phyloP scores from a whole-genome alignment of 2,797 vertebrate genomes.

The Melanotaenia boesemani region DNA sequence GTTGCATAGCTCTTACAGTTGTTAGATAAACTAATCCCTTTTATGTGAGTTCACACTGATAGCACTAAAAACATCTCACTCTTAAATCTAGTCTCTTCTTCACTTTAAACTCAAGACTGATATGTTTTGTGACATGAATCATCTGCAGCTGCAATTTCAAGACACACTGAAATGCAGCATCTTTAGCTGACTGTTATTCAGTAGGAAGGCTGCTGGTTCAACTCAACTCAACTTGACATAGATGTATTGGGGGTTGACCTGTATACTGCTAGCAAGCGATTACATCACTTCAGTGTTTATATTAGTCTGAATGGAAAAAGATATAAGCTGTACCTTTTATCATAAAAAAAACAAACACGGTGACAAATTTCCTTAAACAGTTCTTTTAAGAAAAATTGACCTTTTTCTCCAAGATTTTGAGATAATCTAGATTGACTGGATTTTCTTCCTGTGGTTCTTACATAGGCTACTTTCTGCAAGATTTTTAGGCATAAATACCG shows the following conservation, averaged over 20 bases:
- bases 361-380: neutral
- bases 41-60: neutral
- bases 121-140: neutral
- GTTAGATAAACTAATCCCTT: neutral
- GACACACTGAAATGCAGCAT: neutral
- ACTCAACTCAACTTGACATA: neutral
- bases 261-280: neutral
- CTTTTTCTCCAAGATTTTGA: neutral
- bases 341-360: conserved; percentile 1
- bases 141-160: neutral
- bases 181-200: neutral
- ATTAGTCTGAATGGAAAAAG: neutral
- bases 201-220: neutral
- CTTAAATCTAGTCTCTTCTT: neutral
- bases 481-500: neutral
- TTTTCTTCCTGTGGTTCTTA: neutral
- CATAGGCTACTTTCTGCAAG: neutral
- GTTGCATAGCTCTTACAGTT: neutral
- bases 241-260: neutral
- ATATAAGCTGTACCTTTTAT: neutral
- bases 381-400: neutral
- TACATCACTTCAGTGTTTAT: neutral
- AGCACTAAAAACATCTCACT: neutral
- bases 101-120: neutral
- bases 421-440: neutral